Percentiles rank a stretch among this genome's conserved stretches.
These are phyloP conservation scores for Microplitis deprimator DNA, from an alignment of 2,888 invertebrate genomes.

Conservation along the genomic window DNA sequence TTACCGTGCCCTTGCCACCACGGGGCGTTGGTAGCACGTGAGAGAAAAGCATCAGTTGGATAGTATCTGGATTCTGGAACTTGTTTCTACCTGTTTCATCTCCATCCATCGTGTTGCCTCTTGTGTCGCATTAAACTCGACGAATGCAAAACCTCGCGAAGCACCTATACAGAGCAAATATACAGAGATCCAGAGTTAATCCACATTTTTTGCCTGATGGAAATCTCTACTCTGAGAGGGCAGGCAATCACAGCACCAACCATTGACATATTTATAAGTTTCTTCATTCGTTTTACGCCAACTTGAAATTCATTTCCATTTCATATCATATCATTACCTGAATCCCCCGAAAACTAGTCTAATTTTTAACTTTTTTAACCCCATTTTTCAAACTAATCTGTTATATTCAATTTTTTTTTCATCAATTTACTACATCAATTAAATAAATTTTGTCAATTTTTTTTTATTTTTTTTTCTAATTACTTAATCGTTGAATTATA, in stretches of 20 bases:
- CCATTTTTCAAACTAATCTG: background rate
- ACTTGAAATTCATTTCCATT: conserved; percentile 49
- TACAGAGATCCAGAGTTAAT: conserved; percentile 72
- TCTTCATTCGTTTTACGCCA: conserved; percentile 53
- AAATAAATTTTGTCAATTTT: background rate
- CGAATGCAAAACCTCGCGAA: conserved; percentile 86
- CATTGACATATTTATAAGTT: conserved; percentile 68
- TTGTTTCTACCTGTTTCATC: conserved; percentile 83
- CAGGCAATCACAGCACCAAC: conserved; percentile 72
- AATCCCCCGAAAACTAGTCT: background rate
- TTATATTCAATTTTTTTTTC: conserved; percentile 46
- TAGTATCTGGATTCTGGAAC: conserved; percentile 66
- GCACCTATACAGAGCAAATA: conserved; percentile 89
- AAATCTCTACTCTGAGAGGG: conserved; percentile 70
- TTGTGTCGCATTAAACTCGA: conserved; percentile 91
- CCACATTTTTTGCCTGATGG: conserved; percentile 67
- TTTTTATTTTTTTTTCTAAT: conserved; percentile 5
- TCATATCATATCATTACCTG: conserved; percentile 53
- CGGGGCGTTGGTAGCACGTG: conserved; percentile 70
- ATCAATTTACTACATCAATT: conserved; percentile 48
- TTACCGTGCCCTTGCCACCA: conserved; percentile 69
- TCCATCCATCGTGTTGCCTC: conserved; percentile 95
- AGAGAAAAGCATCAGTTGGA: conserved; percentile 67
- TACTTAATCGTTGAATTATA: background rate
- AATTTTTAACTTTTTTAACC: background rate